Conservation (phyloP, 1,140 invertebrate species). For the Apocrypta bakeri region DNA sequence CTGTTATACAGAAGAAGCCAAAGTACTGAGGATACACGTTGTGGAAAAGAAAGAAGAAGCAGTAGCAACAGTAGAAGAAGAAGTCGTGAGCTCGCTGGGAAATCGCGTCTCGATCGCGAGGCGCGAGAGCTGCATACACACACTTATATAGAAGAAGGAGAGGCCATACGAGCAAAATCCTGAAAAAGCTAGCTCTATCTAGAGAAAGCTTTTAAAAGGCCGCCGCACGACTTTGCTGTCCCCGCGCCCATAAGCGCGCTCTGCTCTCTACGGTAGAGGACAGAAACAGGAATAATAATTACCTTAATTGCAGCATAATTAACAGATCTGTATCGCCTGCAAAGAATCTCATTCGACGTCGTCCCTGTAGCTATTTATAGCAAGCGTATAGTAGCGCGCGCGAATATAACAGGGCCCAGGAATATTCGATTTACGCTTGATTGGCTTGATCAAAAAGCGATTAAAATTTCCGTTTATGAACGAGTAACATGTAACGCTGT, state of each 20-base stretch:
- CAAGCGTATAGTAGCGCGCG: not conserved
- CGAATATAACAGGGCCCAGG: constrained; percentile 15
- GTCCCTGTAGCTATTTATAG: constrained; percentile 38
- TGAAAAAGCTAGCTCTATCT: constrained; percentile 35
- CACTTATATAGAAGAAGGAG: not conserved
- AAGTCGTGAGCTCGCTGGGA: constrained; percentile 50
- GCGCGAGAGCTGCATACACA: not conserved
- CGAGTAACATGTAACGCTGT: not conserved
- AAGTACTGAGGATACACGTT: not conserved
- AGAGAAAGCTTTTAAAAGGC: not conserved
- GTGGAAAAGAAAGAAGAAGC: constrained; percentile 30
- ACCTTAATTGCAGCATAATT: constrained; percentile 52
- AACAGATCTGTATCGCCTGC: constrained; percentile 49
- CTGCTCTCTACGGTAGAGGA: not conserved
- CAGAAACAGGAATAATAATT: constrained; percentile 48
- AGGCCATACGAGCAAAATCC: not conserved
- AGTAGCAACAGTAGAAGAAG: constrained; percentile 55
- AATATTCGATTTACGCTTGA: constrained; percentile 50
- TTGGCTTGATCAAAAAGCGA: constrained; percentile 48
- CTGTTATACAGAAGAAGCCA: not conserved
- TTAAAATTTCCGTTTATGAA: constrained; percentile 41
- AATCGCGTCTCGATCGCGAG: constrained; percentile 43
- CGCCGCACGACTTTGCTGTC: constrained; percentile 45
- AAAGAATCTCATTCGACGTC: constrained; percentile 35
- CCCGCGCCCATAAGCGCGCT: constrained; percentile 14